phyloP scores from a whole-genome alignment of 2,888 invertebrate species.

The Cremastobaeus sp. region DNA sequence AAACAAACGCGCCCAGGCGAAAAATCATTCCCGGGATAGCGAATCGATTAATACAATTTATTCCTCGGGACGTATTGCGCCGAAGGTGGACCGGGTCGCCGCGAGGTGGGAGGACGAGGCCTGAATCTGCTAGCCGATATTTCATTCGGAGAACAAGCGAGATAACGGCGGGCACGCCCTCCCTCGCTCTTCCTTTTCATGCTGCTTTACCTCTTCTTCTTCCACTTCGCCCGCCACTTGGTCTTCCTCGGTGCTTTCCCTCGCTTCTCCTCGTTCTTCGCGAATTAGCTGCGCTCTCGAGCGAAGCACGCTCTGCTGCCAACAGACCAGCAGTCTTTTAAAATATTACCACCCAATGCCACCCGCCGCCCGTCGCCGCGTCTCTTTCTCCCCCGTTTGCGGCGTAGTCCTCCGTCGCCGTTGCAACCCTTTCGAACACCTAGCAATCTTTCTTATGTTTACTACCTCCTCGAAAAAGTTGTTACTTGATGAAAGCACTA shows the following conservation, averaged over 20 bases:
- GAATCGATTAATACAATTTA: slow-evolving; percentile 60
- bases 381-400: neutral
- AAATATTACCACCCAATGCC: slow-evolving; percentile 64
- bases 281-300: slow-evolving; percentile 60
- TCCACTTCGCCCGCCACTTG: slow-evolving; percentile 47
- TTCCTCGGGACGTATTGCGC: slow-evolving; percentile 47
- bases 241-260: slow-evolving; percentile 37
- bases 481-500: slow-evolving; percentile 47
- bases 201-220: slow-evolving; percentile 13
- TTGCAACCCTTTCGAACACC: slow-evolving; percentile 51
- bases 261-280: slow-evolving; percentile 50
- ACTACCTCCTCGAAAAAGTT: slow-evolving; percentile 45
- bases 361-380: slow-evolving; percentile 22
- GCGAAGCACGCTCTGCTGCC: slow-evolving; percentile 60
- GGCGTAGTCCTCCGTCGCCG: neutral
- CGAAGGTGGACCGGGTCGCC: slow-evolving; percentile 50
- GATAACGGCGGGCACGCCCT: slow-evolving; percentile 72
- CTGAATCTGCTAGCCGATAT: slow-evolving; percentile 75
- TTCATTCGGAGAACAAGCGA: slow-evolving; percentile 75
- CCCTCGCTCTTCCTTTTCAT: slow-evolving; percentile 59
- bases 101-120: slow-evolving; percentile 53
- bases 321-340: slow-evolving; percentile 63
- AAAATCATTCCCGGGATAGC: slow-evolving; percentile 51
- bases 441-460: slow-evolving; percentile 51
- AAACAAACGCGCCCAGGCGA: slow-evolving; percentile 50